phyloP scores from a whole-genome alignment of 2,797 vertebrate genomes.

The Malurus leucopterus region DNA sequence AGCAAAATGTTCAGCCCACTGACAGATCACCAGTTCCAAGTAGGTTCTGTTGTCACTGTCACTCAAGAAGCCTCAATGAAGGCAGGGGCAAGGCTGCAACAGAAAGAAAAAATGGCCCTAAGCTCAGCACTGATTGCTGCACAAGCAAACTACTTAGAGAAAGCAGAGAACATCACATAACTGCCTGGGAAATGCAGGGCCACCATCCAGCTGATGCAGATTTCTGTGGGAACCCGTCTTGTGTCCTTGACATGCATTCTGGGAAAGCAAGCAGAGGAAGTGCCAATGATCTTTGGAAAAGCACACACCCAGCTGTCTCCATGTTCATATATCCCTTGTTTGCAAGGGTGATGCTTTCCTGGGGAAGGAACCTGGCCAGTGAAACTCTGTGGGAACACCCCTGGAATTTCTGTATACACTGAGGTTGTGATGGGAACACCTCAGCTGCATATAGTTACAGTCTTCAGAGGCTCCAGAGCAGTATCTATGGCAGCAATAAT shows the following conservation, averaged over 20 bases:
- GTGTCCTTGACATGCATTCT: accelerated
- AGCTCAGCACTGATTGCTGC: not conserved
- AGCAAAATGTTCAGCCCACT: not conserved
- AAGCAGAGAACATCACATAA: not conserved
- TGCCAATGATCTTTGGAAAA: not conserved
- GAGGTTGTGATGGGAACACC: not conserved
- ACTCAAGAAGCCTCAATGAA: not conserved
- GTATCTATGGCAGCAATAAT: not conserved
- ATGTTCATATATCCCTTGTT: not conserved
- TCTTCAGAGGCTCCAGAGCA: not conserved
- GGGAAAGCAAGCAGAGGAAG: not conserved
- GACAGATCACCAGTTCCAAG: not conserved
- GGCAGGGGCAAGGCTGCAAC: not conserved
- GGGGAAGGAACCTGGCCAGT: not conserved
- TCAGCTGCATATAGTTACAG: accelerated
- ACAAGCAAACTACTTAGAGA: not conserved
- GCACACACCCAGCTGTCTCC: accelerated
- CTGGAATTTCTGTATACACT: not conserved
- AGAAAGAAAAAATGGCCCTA: not conserved
- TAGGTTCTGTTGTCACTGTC: not conserved
- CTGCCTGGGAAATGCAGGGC: not conserved
- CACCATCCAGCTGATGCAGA: not conserved
- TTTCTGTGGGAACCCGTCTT: not conserved
- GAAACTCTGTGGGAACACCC: not conserved
- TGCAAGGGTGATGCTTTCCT: not conserved